These are phyloP conservation scores for Sarotherodon lohbergeri DNA, from an alignment of 2,113 vertebrate species.

Conservation along the genomic window DNA sequence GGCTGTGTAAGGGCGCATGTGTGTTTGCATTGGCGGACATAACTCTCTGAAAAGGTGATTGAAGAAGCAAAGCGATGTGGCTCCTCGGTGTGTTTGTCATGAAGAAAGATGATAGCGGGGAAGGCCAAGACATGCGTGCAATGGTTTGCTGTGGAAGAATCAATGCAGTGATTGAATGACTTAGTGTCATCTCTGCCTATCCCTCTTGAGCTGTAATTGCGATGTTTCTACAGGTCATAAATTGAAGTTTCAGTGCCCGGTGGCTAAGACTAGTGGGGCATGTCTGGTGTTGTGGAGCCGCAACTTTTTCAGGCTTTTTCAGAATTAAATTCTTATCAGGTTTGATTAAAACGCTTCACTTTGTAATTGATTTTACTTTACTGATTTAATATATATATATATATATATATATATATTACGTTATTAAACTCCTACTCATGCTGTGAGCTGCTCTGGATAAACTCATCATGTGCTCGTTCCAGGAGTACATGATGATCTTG, in stretches of 20 bases:
- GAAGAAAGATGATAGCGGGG: constrained; percentile 5
- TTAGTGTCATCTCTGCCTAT: constrained; percentile 2
- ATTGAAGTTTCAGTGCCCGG: constrained; percentile 14
- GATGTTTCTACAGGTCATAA: constrained; percentile 29
- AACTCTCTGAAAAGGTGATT: constrained; percentile 1
- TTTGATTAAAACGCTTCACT: neutral
- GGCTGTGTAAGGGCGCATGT: neutral
- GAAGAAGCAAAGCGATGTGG: neutral
- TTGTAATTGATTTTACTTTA: neutral
- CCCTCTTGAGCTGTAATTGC: constrained; percentile 47
- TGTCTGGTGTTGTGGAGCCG: neutral
- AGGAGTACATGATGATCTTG: neutral
- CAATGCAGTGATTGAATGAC: constrained; percentile 48
- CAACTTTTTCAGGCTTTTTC: neutral
- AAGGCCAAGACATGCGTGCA: neutral
- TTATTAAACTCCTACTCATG: neutral
- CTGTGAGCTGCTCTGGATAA: neutral
- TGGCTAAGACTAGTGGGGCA: neutral
- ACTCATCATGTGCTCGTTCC: neutral
- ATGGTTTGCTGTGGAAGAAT: constrained; percentile 22
- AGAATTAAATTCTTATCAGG: neutral
- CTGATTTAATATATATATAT: neutral
- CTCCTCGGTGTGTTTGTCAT: neutral
- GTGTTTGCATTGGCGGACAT: neutral
- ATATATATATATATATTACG: no score